These are phyloP conservation scores for Todiramphus saurophagus DNA, from an alignment of 2,113 vertebrate genomes.

Conservation along the genomic window DNA sequence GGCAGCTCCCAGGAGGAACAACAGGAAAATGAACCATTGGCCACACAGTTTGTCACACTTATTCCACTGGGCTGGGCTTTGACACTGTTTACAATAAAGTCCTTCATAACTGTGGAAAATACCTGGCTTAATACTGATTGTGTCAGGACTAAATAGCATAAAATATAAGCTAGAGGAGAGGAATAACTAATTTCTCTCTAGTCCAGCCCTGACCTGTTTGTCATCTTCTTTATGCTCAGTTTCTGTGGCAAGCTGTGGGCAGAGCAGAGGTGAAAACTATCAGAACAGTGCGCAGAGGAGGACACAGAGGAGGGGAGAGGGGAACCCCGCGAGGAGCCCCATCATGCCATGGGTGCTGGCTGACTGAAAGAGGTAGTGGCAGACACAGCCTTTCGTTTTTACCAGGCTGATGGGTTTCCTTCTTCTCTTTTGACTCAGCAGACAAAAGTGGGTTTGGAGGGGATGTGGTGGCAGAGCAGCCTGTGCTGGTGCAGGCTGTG, in stretches of 20 bases:
- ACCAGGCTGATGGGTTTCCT: background rate
- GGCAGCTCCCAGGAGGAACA: background rate
- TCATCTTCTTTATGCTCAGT: background rate
- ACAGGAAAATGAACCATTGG: background rate
- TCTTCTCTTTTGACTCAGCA: background rate
- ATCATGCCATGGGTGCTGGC: background rate
- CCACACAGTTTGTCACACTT: background rate
- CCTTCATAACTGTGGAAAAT: background rate
- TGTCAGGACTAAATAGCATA: background rate
- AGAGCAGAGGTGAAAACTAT: background rate
- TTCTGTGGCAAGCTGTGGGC: background rate
- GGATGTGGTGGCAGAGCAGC: background rate
- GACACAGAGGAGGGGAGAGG: background rate
- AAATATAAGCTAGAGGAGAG: background rate
- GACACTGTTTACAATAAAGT: background rate
- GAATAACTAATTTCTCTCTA: background rate
- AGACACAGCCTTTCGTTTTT: background rate
- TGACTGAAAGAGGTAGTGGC: background rate
- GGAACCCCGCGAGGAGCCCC: fast-evolving
- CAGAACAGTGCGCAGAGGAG: background rate
- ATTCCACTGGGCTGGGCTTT: background rate
- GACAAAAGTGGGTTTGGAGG: background rate
- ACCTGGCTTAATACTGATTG: background rate
- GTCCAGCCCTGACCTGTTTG: background rate
- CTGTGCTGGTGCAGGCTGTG: background rate